Percentiles rank a stretch among this genome's conserved stretches.
phyloP scores from a whole-genome alignment of 2,888 invertebrate species.

The Drosophila prostipennis region DNA sequence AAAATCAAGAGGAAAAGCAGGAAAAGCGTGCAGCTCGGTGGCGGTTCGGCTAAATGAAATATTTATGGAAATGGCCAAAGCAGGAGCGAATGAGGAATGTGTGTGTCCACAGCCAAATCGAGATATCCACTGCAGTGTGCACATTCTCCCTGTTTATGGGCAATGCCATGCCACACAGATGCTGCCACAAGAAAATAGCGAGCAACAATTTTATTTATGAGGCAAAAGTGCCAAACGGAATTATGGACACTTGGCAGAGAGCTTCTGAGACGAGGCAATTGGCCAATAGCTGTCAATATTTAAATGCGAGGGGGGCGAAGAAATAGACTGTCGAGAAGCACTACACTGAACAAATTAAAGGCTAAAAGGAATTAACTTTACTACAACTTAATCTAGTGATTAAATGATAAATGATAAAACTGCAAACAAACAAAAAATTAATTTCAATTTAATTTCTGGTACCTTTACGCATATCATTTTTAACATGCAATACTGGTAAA shows the following conservation, averaged over 20 bases:
- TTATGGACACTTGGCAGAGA: slow-evolving; percentile 61
- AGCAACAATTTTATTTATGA: slow-evolving; percentile 59
- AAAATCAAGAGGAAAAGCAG: slow-evolving; percentile 53
- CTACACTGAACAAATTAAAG: not conserved
- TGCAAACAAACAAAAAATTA: too few relatives aligned
- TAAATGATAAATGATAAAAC: too few relatives aligned
- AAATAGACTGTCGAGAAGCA: not conserved
- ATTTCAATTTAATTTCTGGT: too few relatives aligned
- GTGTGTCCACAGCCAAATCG: slow-evolving; percentile 32
- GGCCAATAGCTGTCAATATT: slow-evolving; percentile 80
- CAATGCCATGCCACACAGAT: slow-evolving; percentile 23
- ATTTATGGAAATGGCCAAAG: slow-evolving; percentile 73
- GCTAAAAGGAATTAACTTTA: too few relatives aligned
- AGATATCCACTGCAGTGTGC: slow-evolving; percentile 40
- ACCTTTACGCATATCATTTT: too few relatives aligned
- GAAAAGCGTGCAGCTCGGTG: slow-evolving; percentile 52
- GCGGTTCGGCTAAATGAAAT: slow-evolving; percentile 75
- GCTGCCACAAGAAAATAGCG: slow-evolving; percentile 34
- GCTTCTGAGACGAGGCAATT: slow-evolving; percentile 62
- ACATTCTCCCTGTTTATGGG: slow-evolving; percentile 42
- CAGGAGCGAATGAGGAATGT: slow-evolving; percentile 19
- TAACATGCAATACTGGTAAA: too few relatives aligned
- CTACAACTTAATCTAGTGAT: too few relatives aligned
- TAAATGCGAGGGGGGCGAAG: slow-evolving; percentile 48
- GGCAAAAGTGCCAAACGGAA: slow-evolving; percentile 51